Evolutionary conservation across 2,113 vertebrate species (phyloP).

Genomic region (Tetrao urogallus): DNA sequence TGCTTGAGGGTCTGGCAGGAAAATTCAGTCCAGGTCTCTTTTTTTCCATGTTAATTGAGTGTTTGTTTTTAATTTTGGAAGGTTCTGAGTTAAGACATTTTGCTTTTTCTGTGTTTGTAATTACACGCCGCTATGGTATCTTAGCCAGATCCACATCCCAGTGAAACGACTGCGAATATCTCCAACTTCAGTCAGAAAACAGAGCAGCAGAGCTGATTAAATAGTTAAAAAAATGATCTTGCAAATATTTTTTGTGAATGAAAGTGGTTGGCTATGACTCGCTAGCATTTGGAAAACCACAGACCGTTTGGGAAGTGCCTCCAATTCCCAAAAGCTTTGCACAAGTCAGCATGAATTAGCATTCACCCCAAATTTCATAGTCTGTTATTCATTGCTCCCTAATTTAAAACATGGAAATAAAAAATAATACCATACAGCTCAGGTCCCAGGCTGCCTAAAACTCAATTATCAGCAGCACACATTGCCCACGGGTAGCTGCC

Average conservation of each 20-base stretch:
- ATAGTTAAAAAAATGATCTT: not conserved
- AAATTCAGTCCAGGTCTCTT: conserved; percentile 9
- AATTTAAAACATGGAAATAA: not conserved
- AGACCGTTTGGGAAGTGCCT: not conserved
- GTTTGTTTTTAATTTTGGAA: conserved; percentile 52
- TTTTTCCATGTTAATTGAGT: conserved; percentile 32
- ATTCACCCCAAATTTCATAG: conserved; percentile 8
- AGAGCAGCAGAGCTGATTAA: not conserved
- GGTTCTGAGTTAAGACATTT: conserved; percentile 10
- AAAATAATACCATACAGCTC: not conserved
- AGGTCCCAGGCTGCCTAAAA: fast-evolving
- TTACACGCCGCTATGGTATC: not conserved
- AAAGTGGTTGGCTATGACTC: not conserved
- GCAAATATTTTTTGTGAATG: conserved; percentile 36
- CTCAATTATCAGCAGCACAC: fast-evolving
- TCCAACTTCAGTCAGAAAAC: conserved; percentile 4
- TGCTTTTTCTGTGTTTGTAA: not conserved
- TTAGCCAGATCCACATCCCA: conserved; percentile 12
- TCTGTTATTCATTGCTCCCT: not conserved
- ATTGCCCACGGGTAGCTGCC: fast-evolving
- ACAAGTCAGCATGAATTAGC: not conserved
- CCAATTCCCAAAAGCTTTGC: not conserved
- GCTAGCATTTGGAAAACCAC: not conserved
- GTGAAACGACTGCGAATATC: not conserved
- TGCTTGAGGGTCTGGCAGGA: not conserved